Conservation (phyloP, 1,140 invertebrate genomes). For the Dysdera silvatica region DNA sequence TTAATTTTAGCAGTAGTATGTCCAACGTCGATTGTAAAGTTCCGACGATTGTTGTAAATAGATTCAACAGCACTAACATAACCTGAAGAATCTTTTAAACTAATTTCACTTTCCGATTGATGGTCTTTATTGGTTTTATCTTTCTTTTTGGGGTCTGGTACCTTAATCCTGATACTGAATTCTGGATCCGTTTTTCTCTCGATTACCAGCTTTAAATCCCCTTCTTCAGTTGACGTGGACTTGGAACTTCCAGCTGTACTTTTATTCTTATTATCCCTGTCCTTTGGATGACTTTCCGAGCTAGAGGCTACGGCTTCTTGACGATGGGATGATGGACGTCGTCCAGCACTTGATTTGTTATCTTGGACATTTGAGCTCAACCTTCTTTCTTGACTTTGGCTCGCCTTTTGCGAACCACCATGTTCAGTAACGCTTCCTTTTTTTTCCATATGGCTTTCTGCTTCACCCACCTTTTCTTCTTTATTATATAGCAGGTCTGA, state of each 20-base stretch:
- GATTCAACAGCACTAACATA: constrained; percentile 22
- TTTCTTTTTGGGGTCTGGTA: constrained; percentile 4
- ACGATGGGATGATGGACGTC: too few relatives aligned
- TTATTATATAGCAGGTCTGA: too few relatives aligned
- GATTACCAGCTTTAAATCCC: constrained; percentile 16
- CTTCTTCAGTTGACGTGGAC: constrained; percentile 17
- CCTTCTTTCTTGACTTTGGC: neutral
- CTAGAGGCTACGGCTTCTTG: too few relatives aligned
- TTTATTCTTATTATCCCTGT: neutral
- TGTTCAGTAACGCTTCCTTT: too few relatives aligned
- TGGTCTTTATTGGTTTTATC: neutral
- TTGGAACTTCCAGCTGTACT: constrained; percentile 9
- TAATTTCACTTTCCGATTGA: constrained; percentile 13
- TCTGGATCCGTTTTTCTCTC: constrained; percentile 17
- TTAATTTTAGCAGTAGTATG: constrained; percentile 26
- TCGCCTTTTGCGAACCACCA: too few relatives aligned
- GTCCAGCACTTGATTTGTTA: neutral
- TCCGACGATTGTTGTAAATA: constrained; percentile 10
- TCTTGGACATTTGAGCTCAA: neutral
- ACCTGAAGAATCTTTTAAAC: constrained; percentile 4
- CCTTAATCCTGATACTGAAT: constrained; percentile 16
- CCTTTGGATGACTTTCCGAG: too few relatives aligned
- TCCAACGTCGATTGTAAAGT: constrained; percentile 16
- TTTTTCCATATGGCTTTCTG: too few relatives aligned
- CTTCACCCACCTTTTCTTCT: too few relatives aligned